phyloP scores from a whole-genome alignment of 2,797 vertebrate genomes.

The Betta splendens region DNA sequence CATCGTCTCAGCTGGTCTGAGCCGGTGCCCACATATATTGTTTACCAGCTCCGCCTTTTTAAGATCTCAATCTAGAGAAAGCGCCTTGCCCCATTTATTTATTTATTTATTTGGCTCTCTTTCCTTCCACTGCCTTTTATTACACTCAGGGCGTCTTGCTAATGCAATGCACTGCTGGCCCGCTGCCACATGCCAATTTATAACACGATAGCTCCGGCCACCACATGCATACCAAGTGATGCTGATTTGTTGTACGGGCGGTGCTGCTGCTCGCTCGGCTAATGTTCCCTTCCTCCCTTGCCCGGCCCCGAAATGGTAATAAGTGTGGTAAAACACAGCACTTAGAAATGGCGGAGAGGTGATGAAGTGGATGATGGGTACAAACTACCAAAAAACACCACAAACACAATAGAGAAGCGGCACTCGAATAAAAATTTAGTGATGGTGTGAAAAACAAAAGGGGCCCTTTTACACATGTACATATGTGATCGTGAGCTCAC shows the following conservation, averaged over 20 bases:
- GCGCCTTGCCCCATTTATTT: conserved; percentile 23
- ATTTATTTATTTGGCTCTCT: conserved; percentile 9
- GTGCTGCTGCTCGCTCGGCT: conserved; percentile 48
- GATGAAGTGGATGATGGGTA: conserved; percentile 66
- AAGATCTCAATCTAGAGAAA: conserved; percentile 83
- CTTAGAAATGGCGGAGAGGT: conserved; percentile 59
- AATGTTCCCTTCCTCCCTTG: conserved; percentile 18
- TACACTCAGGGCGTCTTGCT: conserved; percentile 79
- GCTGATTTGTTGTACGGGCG: conserved; percentile 78
- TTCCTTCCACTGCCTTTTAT: conserved; percentile 77
- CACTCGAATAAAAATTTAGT: conserved; percentile 21
- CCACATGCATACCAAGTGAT: conserved; percentile 79
- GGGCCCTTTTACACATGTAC: background rate
- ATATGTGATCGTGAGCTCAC: background rate
- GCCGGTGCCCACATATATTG: conserved; percentile 73
- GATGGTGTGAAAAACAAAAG: background rate
- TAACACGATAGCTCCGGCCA: conserved; percentile 70
- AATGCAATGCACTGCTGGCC: conserved; percentile 82
- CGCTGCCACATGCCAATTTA: conserved; percentile 82
- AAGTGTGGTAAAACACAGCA: conserved; percentile 67
- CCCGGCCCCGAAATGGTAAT: conserved; percentile 58
- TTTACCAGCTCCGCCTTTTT: conserved; percentile 71
- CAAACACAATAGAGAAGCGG: conserved; percentile 31
- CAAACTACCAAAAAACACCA: conserved; percentile 47
- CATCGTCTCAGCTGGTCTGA: conserved; percentile 68